Conservation (phyloP, 2,888 invertebrate genomes). For the Idaea aversata region DNA sequence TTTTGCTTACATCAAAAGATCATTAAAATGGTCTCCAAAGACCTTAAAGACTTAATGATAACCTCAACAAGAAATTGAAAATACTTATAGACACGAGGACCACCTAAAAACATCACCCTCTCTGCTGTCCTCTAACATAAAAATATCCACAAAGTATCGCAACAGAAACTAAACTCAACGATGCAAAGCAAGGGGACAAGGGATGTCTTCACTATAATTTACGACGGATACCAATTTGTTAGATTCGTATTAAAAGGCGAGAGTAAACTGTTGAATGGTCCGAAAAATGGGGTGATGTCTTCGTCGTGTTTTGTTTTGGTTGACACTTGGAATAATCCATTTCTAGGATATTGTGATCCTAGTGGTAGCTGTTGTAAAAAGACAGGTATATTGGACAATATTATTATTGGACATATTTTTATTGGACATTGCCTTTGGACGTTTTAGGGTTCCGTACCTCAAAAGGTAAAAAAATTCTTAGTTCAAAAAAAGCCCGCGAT, state of each 20-base stretch:
- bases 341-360: too few species aligned
- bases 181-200: constrained; percentile 37
- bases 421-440: too few species aligned
- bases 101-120: neutral
- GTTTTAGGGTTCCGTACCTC: too few species aligned
- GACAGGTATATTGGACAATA: too few species aligned
- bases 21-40: too few species aligned
- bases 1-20: too few species aligned
- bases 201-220: constrained; percentile 69
- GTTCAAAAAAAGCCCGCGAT: too few species aligned
- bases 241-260: constrained; percentile 70
- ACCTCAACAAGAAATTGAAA: neutral
- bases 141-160: constrained; percentile 2
- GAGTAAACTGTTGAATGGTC: constrained; percentile 74
- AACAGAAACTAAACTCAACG: constrained; percentile 15
- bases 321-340: constrained; percentile 21
- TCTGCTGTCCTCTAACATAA: constrained; percentile 5
- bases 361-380: too few species aligned
- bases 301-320: constrained; percentile 26
- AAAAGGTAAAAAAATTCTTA: too few species aligned
- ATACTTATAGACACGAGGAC: neutral
- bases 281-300: constrained; percentile 68
- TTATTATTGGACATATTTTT: too few species aligned
- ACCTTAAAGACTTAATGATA: neutral
- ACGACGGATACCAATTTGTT: constrained; percentile 73